Base-by-base conservation (phyloP, 2,797 vertebrate species). In the Valencia hispanica region DNA sequence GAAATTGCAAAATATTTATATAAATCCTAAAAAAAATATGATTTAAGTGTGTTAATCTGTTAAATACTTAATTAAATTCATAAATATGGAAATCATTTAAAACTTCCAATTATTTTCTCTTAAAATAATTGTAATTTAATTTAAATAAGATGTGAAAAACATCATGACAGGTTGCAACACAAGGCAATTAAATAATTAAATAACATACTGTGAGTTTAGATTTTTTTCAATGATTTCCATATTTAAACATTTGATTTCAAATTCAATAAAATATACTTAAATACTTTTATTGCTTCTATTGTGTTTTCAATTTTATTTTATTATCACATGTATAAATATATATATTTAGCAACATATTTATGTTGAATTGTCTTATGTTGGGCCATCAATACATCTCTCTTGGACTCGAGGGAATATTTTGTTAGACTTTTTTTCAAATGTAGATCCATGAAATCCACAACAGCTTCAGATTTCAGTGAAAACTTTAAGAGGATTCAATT, bases 401-500 rank as follows among this genome's bases (percentile, higher is more conserved):
- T 70, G 63, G 51, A 41, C 36, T 66, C 3, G 45, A 71, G 68
- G 77, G 70, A 72, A 70, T 63, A 0, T 87, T 59, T 88, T 78
- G 80, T 90, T 89, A 83, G 65, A 86, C 81, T 53, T 74, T 63
- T n/a, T 88, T 88, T 86, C 81, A 85, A 83, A n/a, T 74, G 78
- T 91, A 86, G 84, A 88, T 75, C 81, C 55, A 85, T 86, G 45
- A 89, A 85, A 72, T 90, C 84, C 79, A 80, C 81, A 79, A 89
- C 90, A 89, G 89, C 87, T 93, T 94, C 90, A 88, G 93, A 90
- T 92, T 76, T 77, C 79, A 87, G 85, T 65, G 41, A 48, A 68
- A 51, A 66, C 71, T 14, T 48, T 71, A 69, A 59, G 75, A 22
- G 20, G 50, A 81, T 72, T 78, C 36, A 78, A 85, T 39, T 79